A percentile compares a stretch with the other conserved stretches of the same genome.
Evolutionary conservation across 2,113 vertebrate genomes (phyloP).

Genomic region (Perccottus glenii): DNA sequence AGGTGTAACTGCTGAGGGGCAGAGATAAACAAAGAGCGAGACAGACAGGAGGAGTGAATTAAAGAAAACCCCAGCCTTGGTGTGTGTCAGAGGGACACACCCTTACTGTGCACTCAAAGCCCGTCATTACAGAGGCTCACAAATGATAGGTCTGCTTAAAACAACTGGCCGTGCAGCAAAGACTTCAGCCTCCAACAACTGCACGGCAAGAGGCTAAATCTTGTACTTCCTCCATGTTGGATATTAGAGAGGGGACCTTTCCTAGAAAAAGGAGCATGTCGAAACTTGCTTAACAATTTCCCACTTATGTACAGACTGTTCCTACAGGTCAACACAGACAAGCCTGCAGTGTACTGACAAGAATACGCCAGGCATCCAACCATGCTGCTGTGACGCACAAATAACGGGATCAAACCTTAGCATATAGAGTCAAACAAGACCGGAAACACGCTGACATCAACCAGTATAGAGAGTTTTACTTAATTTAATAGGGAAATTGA

Average conservation of each 20-base stretch:
- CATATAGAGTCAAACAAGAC: background rate
- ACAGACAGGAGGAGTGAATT: slow-evolving; percentile 45
- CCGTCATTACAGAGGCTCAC: slow-evolving; percentile 73
- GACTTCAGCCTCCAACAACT: slow-evolving; percentile 43
- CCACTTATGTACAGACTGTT: slow-evolving; percentile 3
- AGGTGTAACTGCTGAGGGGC: slow-evolving; percentile 47
- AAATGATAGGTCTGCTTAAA: slow-evolving; percentile 77
- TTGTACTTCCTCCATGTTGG: slow-evolving; percentile 11
- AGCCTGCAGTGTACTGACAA: slow-evolving; percentile 23
- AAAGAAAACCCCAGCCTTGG: slow-evolving; percentile 63
- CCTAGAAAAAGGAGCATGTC: slow-evolving; percentile 33
- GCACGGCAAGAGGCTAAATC: slow-evolving; percentile 27
- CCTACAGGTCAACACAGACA: slow-evolving; percentile 57
- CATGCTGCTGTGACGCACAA: background rate
- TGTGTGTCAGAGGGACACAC: slow-evolving; percentile 76
- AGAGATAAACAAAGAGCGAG: background rate
- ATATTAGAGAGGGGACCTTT: slow-evolving; percentile 10
- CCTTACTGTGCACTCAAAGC: slow-evolving; percentile 70
- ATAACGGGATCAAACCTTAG: background rate
- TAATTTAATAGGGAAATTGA: too few species aligned
- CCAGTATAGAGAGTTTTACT: too few species aligned
- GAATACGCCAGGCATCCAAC: slow-evolving; percentile 55
- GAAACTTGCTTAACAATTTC: slow-evolving; percentile 51
- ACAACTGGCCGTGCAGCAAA: slow-evolving; percentile 52
- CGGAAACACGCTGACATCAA: too few species aligned